Base-by-base conservation (phyloP, 2,888 invertebrate genomes). In the Dermolepida albohirtum region DNA sequence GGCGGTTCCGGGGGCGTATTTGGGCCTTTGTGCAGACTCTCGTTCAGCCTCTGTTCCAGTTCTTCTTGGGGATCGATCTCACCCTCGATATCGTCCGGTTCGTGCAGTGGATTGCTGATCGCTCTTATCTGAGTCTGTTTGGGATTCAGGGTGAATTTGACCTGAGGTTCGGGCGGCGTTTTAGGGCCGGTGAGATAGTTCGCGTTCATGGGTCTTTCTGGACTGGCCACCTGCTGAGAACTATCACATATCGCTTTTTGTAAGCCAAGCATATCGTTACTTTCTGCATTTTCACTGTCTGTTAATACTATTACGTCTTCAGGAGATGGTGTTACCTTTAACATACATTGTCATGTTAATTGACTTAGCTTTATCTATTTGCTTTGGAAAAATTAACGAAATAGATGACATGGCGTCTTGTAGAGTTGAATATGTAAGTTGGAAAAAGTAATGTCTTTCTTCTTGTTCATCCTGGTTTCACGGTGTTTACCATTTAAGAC, bases 261-360 rank as follows among this genome's bases (percentile, higher is more conserved):
- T 55, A 70, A 59, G 22, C 70, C 74, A 6, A 71, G 49, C 11
- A 71, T 52, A 54, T 73, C 74, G 54, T 73, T 70, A 14, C 73
- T 72, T 44, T 74, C 74, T n/a, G 62, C 72, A 44, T 86, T 88
- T 70, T 94, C 94, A 78, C 93, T 93, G 80, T 95, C 95, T 74
- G 92, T 94, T 17, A 95, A 85, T 62, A 95, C 90, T 78, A 95
- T 95, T 0, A 95, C 87, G 81, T 93, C 91, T 71, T 90, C 87
- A 0, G 93, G 94, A 59, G 93, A 92, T 7, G 93, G 92, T 11
- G 91, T 90, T 69, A 93, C 59, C 54, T 54, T 54, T 10, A 50
- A 27, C 22, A 22, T 22, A 22, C 4, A 22, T 22, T 22, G 4
- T 22, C 4, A 22, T 4, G 22, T 22, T 22, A 2, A 22, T 4